phyloP scores from a whole-genome alignment of 2,113 vertebrate species.

The Nymphicus hollandicus region DNA sequence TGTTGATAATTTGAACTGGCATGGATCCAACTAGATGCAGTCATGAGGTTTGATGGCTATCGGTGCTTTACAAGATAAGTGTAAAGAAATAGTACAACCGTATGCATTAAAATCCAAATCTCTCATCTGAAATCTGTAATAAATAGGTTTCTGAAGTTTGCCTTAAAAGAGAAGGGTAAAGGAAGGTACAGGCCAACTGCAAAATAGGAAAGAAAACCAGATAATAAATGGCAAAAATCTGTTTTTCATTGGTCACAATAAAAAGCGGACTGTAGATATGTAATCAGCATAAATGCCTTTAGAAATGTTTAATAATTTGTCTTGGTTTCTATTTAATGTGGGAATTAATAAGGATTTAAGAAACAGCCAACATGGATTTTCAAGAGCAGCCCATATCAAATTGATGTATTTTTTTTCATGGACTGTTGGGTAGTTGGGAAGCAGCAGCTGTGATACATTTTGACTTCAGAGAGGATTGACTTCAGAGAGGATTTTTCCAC shows the following conservation, averaged over 20 bases:
- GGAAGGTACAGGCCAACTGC: neutral
- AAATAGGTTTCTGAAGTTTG: neutral
- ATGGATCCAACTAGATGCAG: neutral
- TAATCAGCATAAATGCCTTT: neutral
- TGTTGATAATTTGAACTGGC: neutral
- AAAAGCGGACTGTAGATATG: neutral
- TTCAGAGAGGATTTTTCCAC: neutral
- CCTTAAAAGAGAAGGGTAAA: neutral
- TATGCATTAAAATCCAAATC: neutral
- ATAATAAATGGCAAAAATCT: neutral
- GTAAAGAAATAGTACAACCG: rapidly evolving
- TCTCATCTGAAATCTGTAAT: neutral
- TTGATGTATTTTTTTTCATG: neutral
- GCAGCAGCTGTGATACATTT: neutral
- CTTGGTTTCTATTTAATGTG: neutral
- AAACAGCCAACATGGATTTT: neutral
- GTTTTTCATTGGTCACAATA: neutral
- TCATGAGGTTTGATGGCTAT: neutral
- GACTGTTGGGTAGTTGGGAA: neutral
- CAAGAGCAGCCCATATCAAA: neutral
- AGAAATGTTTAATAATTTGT: neutral
- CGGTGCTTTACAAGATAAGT: neutral
- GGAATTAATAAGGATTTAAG: neutral
- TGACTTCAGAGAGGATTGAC: neutral
- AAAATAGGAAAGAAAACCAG: neutral